Conservation (phyloP, 2,888 invertebrate species). For the Nezara viridula region DNA sequence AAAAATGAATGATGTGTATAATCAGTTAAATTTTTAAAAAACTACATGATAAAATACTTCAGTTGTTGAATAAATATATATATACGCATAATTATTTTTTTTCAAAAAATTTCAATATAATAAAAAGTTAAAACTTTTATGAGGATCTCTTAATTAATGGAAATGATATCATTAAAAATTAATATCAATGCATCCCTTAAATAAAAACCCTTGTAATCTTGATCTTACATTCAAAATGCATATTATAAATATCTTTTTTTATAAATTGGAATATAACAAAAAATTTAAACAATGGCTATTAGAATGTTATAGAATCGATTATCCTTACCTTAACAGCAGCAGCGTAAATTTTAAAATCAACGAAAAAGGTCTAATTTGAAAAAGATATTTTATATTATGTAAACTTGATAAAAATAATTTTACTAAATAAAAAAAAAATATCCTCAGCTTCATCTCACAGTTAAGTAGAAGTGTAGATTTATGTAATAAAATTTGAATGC, state of each 20-base stretch:
- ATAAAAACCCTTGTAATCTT: neutral
- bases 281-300: neutral
- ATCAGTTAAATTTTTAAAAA: neutral
- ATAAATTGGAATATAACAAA: neutral
- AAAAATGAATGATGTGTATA: too few relatives aligned
- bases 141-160: too few relatives aligned
- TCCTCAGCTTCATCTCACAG: neutral
- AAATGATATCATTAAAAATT: neutral
- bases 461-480: neutral
- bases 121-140: too few relatives aligned
- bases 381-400: too few relatives aligned
- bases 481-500: neutral
- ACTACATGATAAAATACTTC: neutral
- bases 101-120: too few relatives aligned
- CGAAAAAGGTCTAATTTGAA: neutral
- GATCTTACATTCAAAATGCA: neutral
- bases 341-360: neutral
- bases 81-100: too few relatives aligned
- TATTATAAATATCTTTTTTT: neutral
- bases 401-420: neutral
- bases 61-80: neutral
- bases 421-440: neutral
- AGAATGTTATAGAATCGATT: neutral
- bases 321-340: slow-evolving; percentile 34
- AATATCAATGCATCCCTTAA: neutral